Evolutionary conservation across 2,888 invertebrate species (phyloP).

Genomic region (Drosophila austrosaltans): DNA sequence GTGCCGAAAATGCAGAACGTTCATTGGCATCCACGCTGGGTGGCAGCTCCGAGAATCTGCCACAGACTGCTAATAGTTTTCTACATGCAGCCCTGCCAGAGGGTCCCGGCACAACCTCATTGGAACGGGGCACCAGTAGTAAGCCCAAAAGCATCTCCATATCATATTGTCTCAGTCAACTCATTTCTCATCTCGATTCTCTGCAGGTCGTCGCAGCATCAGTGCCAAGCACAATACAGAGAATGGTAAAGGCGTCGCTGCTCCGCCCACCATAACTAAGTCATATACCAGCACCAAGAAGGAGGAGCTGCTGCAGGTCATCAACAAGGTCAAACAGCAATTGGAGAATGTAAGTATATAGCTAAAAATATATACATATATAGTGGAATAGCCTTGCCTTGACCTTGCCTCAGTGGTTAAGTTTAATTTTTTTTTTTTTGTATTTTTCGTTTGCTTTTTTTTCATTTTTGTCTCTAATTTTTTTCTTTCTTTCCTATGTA

Average conservation of each 20-base stretch:
- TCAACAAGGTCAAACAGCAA: conserved; percentile 93
- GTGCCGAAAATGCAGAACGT: conserved; percentile 91
- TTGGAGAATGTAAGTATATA: conserved; percentile 90
- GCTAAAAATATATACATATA: not conserved
- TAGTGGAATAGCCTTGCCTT: conserved; percentile 3
- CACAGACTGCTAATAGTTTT: conserved; percentile 81
- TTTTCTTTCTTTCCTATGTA: conserved; percentile 47
- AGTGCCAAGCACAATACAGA: conserved; percentile 86
- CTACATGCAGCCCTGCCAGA: conserved; percentile 83
- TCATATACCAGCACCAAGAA: conserved; percentile 84
- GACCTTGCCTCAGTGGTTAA: conserved; percentile 11
- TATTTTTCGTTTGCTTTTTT: conserved; percentile 18
- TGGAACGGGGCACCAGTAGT: conserved; percentile 83
- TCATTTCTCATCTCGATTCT: conserved; percentile 16
- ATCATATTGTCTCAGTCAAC: not conserved
- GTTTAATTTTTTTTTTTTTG: conserved; percentile 26
- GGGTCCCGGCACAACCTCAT: conserved; percentile 79
- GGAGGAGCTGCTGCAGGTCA: conserved; percentile 91
- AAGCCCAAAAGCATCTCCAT: conserved; percentile 34
- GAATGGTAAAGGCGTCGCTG: conserved; percentile 74
- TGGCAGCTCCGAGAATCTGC: conserved; percentile 88
- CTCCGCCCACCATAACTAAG: conserved; percentile 82
- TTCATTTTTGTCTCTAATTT: conserved; percentile 28
- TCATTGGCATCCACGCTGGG: conserved; percentile 87
- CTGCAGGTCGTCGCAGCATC: conserved; percentile 86